These are phyloP conservation scores for Tauraco hartlaubi DNA, from an alignment of 2,797 vertebrate species.

Conservation along the genomic window DNA sequence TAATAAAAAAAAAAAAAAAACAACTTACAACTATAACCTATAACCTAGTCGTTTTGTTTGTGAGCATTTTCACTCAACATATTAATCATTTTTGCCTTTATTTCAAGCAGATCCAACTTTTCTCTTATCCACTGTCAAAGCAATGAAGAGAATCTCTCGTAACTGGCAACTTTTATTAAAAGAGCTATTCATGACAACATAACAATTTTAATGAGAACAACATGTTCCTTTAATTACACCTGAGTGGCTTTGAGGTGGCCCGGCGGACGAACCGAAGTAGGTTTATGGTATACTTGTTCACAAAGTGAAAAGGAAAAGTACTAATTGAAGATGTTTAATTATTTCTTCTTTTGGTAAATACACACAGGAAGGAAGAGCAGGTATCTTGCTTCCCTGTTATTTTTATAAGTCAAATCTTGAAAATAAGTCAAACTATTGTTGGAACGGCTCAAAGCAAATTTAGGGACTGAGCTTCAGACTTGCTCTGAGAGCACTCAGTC, in stretches of 20 bases:
- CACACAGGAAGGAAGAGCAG: not conserved
- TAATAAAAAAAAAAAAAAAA: not conserved
- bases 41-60: not conserved
- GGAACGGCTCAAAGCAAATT: not conserved
- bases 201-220: not conserved
- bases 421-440: not conserved
- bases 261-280: not conserved
- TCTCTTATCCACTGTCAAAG: not conserved
- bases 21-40: not conserved
- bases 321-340: not conserved
- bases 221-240: not conserved
- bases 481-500: not conserved
- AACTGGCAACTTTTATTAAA: not conserved
- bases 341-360: not conserved
- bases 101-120: conserved; percentile 9
- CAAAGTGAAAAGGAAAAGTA: not conserved
- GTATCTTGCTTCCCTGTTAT: not conserved
- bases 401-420: not conserved
- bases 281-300: not conserved
- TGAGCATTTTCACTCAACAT: not conserved
- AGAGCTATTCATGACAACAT: not conserved
- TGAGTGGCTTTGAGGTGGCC: conserved; percentile 3
- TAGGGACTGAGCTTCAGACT: not conserved
- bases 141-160: not conserved
- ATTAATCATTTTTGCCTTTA: not conserved